These are phyloP conservation scores for Nymphalis polychloros DNA, from an alignment of 2,888 invertebrate genomes.

Conservation along the genomic window DNA sequence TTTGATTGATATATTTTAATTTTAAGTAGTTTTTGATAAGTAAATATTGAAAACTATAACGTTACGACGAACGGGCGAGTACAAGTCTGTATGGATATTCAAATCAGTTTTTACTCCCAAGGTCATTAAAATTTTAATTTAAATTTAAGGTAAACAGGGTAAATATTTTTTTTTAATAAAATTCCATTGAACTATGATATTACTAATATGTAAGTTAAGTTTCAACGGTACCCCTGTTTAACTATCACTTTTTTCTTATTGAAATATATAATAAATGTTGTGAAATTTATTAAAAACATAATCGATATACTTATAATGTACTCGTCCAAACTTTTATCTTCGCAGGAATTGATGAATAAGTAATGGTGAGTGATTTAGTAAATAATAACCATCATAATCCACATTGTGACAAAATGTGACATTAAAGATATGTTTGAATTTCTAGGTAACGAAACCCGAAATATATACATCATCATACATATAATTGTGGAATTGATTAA, in stretches of 20 bases:
- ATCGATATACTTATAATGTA: constrained; percentile 44
- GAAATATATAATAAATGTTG: not conserved
- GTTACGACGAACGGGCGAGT: constrained; percentile 69
- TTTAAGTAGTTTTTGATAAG: constrained; percentile 81
- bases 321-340: constrained; percentile 76
- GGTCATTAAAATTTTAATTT: constrained; percentile 21
- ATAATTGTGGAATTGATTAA: constrained; percentile 42
- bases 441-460: not conserved
- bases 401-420: constrained; percentile 79
- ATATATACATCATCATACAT: constrained; percentile 21
- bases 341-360: constrained; percentile 77
- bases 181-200: not conserved
- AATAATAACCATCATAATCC: constrained; percentile 61
- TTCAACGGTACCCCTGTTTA: constrained; percentile 12
- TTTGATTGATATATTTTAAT: constrained; percentile 69
- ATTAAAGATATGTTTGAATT: constrained; percentile 22
- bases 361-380: constrained; percentile 66
- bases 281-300: not conserved
- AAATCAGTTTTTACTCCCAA: not conserved
- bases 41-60: constrained; percentile 66
- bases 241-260: not conserved
- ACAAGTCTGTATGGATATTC: constrained; percentile 37
- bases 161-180: constrained; percentile 41
- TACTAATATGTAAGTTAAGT: not conserved
- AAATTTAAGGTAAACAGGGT: constrained; percentile 73